These are phyloP conservation scores for Pempheris klunzingeri DNA, from an alignment of 2,797 vertebrate genomes.

Conservation along the genomic window DNA sequence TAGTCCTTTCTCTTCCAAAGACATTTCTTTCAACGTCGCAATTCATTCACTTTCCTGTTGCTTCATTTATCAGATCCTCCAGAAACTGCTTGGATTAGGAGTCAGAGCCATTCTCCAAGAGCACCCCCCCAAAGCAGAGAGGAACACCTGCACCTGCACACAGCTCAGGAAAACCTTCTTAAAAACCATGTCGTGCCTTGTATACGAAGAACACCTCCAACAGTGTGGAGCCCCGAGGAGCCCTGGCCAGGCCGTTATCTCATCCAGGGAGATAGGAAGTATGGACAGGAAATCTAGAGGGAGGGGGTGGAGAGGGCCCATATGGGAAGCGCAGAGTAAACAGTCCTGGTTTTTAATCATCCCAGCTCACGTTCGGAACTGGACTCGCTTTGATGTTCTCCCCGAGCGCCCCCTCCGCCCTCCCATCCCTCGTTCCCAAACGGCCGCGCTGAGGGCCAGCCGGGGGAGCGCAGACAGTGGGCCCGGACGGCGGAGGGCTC, in stretches of 20 bases:
- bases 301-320: constrained; percentile 74
- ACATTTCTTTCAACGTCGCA: background rate
- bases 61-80: background rate
- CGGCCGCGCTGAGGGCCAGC: constrained; percentile 48
- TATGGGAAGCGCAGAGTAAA: constrained; percentile 89
- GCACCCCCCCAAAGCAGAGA: background rate
- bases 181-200: background rate
- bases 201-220: constrained; percentile 32
- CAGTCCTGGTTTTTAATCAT: constrained; percentile 88
- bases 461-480: constrained; percentile 62
- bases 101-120: background rate
- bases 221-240: constrained; percentile 68
- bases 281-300: constrained; percentile 86
- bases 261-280: constrained; percentile 83
- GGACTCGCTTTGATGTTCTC: constrained; percentile 86
- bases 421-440: constrained; percentile 74
- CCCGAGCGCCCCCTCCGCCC: constrained; percentile 79
- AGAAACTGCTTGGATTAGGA: background rate
- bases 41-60: background rate
- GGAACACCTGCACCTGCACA: background rate
- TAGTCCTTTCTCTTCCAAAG: background rate
- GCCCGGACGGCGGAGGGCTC: constrained; percentile 35
- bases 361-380: constrained; percentile 85
- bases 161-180: background rate
- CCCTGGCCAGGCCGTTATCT: constrained; percentile 82